Base-by-base conservation (phyloP, 2,113 vertebrate genomes). In the Lophochroa leadbeateri region DNA sequence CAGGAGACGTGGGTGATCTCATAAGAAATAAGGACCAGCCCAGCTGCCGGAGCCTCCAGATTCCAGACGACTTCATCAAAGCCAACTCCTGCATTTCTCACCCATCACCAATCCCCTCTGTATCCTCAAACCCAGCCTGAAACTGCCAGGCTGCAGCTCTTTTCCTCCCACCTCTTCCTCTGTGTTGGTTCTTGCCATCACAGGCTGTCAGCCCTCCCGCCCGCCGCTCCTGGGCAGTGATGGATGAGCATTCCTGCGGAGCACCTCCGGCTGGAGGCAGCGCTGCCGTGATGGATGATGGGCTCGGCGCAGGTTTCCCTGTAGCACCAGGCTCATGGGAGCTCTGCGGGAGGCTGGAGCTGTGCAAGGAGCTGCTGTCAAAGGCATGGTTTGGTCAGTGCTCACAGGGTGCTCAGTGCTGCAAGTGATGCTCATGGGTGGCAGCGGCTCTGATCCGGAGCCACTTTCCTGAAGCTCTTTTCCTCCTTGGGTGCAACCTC, bases 61-160 rank as follows among this genome's bases (percentile, higher is more conserved):
- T 58, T 74, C 50, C 75, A 58, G 67, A 88, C 5, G 16, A 25
- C 88, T 95, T 82, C 39, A 94, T 87, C 91, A 87, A 93, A 86
- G 92, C 2, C 31, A 92, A 37, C 29, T 50, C 70, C 52, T 52
- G 10, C 83, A 50, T 90, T 46, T 74, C 84, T 89, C 67, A 35
- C 74, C 87, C 9, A 0, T 43, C 86, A 41, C 2, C 0, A 52
- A 53, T 79, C 61, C 65, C 44, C 44, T 67, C 53, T 19, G 33
- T 39, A 37, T 37, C 17, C 61, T 93, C 86, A 82, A 87, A 80
- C 77, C 14, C 76, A 81, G 57, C 63, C 88, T 81, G 46, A 70
- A 72, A 49, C 33, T 64, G 72, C 44, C 53, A 78, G 68, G 72
- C 67, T 93, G 82, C 63, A 67, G 90, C 37, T 37, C 27, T 60